A percentile compares a stretch with the other conserved stretches of the same genome.
These are phyloP conservation scores for Mechanitis mazaeus DNA, from an alignment of 2,888 invertebrate species.

Conservation along the genomic window DNA sequence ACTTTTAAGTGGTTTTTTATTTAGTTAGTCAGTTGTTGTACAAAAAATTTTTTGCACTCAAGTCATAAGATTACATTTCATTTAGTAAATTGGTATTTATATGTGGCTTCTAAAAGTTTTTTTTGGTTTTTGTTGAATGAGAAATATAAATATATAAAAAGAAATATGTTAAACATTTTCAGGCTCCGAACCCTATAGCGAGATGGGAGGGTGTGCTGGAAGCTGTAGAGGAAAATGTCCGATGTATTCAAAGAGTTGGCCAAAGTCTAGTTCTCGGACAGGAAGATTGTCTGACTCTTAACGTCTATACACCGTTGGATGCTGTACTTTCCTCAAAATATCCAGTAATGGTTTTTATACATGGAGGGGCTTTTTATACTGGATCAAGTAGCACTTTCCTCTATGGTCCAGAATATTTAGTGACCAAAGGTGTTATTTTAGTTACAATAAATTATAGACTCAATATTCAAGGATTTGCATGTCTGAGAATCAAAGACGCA, in stretches of 20 bases:
- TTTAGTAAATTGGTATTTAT: too few relatives aligned
- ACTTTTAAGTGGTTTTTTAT: too few relatives aligned
- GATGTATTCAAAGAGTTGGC: slow-evolving; percentile 46
- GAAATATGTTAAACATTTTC: slow-evolving; percentile 24
- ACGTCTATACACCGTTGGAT: slow-evolving; percentile 52
- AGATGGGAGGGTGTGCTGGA: slow-evolving; percentile 53
- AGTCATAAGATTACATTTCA: too few relatives aligned
- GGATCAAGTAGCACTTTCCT: slow-evolving; percentile 46
- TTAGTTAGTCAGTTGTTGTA: too few relatives aligned
- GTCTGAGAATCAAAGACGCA: slow-evolving; percentile 55
- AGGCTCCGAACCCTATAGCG: slow-evolving; percentile 59
- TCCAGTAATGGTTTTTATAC: slow-evolving; percentile 64
- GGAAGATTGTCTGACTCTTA: slow-evolving; percentile 51
- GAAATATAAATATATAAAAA: too few relatives aligned
- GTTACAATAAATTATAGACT: slow-evolving; percentile 61
- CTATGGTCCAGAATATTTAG: slow-evolving; percentile 57
- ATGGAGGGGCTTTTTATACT: slow-evolving; percentile 60
- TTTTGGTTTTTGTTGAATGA: too few relatives aligned
- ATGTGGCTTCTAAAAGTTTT: too few relatives aligned
- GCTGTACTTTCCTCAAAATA: slow-evolving; percentile 31
- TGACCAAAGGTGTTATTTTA: slow-evolving; percentile 52
- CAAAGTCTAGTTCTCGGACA: slow-evolving; percentile 39
- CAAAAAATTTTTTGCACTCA: too few relatives aligned
- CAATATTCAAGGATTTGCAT: slow-evolving; percentile 57
- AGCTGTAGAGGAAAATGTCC: slow-evolving; percentile 50